A percentile compares a stretch with the other conserved stretches of the same genome.
Conservation (phyloP, 2,888 invertebrate genomes). For the Ypsolopha scabrella region DNA sequence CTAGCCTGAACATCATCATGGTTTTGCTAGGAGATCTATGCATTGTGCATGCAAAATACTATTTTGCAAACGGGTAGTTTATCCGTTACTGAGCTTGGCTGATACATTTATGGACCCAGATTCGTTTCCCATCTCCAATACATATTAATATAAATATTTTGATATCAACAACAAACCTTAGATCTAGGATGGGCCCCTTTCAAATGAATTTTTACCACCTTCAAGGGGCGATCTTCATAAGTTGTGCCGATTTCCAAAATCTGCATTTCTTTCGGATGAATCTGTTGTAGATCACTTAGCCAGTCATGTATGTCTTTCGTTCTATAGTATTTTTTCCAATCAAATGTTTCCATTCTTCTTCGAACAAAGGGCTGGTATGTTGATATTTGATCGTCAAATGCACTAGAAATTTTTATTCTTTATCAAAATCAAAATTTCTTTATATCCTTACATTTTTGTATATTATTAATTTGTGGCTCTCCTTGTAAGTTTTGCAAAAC, state of each 20-base stretch:
- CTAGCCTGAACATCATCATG: too few species aligned
- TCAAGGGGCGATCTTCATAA: conserved; percentile 40
- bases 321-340: conserved; percentile 70
- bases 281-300: conserved; percentile 53
- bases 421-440: too few species aligned
- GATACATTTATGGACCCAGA: too few species aligned
- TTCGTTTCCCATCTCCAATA: too few species aligned
- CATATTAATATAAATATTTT: too few species aligned
- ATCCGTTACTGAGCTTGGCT: too few species aligned
- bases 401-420: conserved; percentile 17
- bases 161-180: conserved; percentile 8
- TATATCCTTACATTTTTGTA: too few species aligned
- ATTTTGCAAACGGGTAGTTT: too few species aligned
- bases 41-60: too few species aligned
- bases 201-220: conserved; percentile 24
- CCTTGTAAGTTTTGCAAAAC: too few species aligned
- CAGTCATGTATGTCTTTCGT: conserved; percentile 71
- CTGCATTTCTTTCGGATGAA: conserved; percentile 48
- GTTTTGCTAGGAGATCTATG: too few species aligned
- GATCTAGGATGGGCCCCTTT: conserved; percentile 14
- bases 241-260: conserved; percentile 42
- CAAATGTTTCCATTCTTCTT: conserved; percentile 36
- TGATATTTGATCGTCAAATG: conserved; percentile 33
- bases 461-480: too few species aligned
- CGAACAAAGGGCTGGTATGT: conserved; percentile 14